Conservation (phyloP, 2,888 invertebrate species). For the Catocala fraxini region DNA sequence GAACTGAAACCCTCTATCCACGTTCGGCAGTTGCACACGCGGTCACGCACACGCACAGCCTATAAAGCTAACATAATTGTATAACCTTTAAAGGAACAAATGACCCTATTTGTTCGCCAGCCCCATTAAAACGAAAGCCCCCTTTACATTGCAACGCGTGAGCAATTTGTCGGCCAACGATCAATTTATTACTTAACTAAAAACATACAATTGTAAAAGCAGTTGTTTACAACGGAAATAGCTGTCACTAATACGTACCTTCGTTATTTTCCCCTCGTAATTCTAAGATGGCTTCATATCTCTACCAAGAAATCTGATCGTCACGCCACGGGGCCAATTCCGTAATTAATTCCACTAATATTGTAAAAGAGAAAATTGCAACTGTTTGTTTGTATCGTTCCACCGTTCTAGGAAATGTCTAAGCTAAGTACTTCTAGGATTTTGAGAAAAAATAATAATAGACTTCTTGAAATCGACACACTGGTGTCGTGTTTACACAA, state of each 20-base stretch:
- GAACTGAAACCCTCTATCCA: no score
- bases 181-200: neutral
- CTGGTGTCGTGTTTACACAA: constrained; percentile 29
- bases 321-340: constrained; percentile 37
- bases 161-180: constrained; percentile 2
- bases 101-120: neutral
- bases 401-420: constrained; percentile 35
- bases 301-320: constrained; percentile 43
- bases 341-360: constrained; percentile 43
- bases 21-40: no score
- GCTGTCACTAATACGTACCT: constrained; percentile 10
- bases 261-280: constrained; percentile 35
- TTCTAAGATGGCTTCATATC: constrained; percentile 34
- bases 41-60: no score
- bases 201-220: constrained; percentile 2
- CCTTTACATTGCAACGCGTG: neutral
- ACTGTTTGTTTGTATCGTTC: constrained; percentile 17
- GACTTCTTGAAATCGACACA: constrained; percentile 36
- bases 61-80: neutral
- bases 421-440: constrained; percentile 30
- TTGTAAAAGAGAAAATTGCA: constrained; percentile 33
- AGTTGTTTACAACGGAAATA: constrained; percentile 35
- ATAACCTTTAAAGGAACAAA: neutral
- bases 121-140: neutral
- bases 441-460: constrained; percentile 25